Evolutionary conservation across 2,113 vertebrate species (phyloP), one percentile per base, ranked within the genome.

Genomic region (Taxidea taxus): DNA sequence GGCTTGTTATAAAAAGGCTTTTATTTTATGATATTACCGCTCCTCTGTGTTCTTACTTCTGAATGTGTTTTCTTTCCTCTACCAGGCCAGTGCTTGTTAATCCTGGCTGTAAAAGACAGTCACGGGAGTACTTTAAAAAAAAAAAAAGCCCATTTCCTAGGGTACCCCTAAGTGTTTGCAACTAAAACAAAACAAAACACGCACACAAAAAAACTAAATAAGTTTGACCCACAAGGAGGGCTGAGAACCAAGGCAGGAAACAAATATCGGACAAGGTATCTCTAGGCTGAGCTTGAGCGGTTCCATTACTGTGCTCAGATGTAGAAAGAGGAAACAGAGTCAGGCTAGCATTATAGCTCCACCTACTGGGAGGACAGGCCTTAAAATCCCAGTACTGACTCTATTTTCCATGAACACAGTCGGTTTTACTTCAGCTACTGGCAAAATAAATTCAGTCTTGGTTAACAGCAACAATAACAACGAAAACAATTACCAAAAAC

Each of bases 261-360:
- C 56, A 90, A 83, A 93, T 87, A 51, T 64, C 12, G 27, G 42
- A 14, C 9, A 72, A 87, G n/a, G 21, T 25, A 68, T 58, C 15
- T 54, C 27, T 13, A 51, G 56, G 60, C 31, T 80, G 64, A 78
- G 10, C n/a, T 58, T 94, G 49, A 34, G 2, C 2, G 15, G 27
- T 89, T 90, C 60, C 37, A n/a, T 54, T 18, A 23, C 47, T 83
- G 27, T 21, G 14, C 42, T 62, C 6, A 14, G 27, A 77, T 80
- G 94, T 66, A 39, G 51, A 94, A 84, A 51, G 56, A 91, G 75
- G 85, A 93, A 92, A 96, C 58, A 70, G 60, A 81, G 68, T 93
- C 74, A 62, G 25, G 66, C 39, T 96, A 94, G 90, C 87, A n/a
- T 94, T 87, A 39, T 72, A 95, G 90, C 95, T 56, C 96, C 93